Evolutionary conservation across 2,888 invertebrate genomes (phyloP).

Genomic region (Dorcus parallelipipedus): DNA sequence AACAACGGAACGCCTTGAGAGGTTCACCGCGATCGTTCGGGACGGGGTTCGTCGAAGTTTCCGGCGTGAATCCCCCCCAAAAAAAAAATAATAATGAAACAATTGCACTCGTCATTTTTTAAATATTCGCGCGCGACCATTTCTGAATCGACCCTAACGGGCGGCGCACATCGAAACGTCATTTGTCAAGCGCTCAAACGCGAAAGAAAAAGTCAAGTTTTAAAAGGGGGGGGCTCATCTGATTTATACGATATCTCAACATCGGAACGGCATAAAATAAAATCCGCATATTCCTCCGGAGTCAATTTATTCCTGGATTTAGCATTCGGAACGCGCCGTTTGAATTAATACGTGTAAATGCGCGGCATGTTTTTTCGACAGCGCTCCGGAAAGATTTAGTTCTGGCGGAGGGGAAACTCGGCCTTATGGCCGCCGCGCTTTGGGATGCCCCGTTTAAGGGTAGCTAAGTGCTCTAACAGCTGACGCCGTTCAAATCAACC

Average conservation of each 20-base stretch:
- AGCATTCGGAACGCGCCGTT: conserved; percentile 43
- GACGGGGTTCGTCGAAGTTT: neutral
- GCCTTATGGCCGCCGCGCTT: conserved; percentile 31
- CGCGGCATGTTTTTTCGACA: conserved; percentile 47
- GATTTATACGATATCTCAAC: conserved; percentile 33
- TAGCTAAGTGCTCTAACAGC: conserved; percentile 56
- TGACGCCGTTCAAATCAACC: conserved; percentile 51
- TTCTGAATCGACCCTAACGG: neutral
- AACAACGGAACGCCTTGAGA: neutral
- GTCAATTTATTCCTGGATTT: conserved; percentile 45
- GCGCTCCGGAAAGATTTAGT: conserved; percentile 40
- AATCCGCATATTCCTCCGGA: conserved; percentile 29
- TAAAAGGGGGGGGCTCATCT: conserved; percentile 12
- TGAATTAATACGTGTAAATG: conserved; percentile 49
- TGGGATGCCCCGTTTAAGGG: conserved; percentile 37
- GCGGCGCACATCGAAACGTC: conserved; percentile 1
- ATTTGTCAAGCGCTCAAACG: too few species aligned
- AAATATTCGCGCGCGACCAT: neutral
- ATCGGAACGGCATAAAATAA: conserved; percentile 10
- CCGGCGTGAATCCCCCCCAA: neutral
- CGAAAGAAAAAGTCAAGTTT: too few species aligned
- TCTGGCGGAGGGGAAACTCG: conserved; percentile 29
- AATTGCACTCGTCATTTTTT: neutral
- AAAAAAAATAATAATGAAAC: neutral
- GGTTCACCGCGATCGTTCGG: neutral